These are phyloP conservation scores for Tachypleus tridentatus DNA, from an alignment of 1,140 invertebrate species.

Conservation along the genomic window DNA sequence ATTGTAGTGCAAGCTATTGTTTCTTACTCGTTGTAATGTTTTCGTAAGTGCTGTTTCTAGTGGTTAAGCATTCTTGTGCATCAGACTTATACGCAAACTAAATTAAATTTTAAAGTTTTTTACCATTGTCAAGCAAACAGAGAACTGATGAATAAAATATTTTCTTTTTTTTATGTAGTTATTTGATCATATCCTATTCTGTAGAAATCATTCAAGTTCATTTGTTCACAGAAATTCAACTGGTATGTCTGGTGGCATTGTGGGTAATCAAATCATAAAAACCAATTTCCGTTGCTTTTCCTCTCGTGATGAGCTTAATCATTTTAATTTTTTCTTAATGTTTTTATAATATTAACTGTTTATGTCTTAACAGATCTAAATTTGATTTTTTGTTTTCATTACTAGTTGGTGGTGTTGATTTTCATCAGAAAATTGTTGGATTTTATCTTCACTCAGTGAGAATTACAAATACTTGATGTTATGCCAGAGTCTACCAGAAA, in stretches of 20 bases:
- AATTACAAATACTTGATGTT: slow-evolving; percentile 90
- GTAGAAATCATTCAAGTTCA: slow-evolving; percentile 88
- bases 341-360: no score
- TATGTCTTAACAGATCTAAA: no score
- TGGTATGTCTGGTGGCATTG: slow-evolving; percentile 75
- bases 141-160: background rate
- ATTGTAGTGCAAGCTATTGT: no score
- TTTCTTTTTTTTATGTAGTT: slow-evolving; percentile 50
- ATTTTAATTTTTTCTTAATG: no score
- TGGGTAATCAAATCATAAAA: slow-evolving; percentile 96
- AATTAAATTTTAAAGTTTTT: no score
- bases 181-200: slow-evolving; percentile 88
- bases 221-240: slow-evolving; percentile 85
- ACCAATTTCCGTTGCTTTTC: slow-evolving; percentile 86
- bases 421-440: slow-evolving; percentile 88
- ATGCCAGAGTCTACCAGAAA: slow-evolving; percentile 88
- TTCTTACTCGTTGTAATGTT: no score
- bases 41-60: no score
- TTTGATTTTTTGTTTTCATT: background rate
- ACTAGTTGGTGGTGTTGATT: slow-evolving; percentile 88
- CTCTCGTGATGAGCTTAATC: slow-evolving; percentile 67
- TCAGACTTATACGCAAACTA: no score
- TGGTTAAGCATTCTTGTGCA: no score
- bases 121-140: no score
- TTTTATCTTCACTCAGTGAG: slow-evolving; percentile 77